These are phyloP conservation scores for Peucedramus taeniatus DNA, from an alignment of 2,113 vertebrate genomes.

Conservation along the genomic window DNA sequence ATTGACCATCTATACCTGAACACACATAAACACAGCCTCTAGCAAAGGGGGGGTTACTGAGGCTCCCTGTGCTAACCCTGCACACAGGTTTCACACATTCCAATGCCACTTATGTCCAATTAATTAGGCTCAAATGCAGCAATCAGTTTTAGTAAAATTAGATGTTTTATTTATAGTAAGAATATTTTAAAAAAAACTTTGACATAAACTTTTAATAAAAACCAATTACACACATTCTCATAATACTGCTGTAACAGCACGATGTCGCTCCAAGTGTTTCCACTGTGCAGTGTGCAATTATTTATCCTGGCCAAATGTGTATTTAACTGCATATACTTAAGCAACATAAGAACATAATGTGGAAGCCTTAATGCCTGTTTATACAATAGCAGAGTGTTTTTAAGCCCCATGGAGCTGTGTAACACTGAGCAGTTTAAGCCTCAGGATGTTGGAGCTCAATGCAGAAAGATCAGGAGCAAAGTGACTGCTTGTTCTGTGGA, in stretches of 20 bases:
- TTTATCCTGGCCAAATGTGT: not conserved
- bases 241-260: not conserved
- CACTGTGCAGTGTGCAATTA: not conserved
- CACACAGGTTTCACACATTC: not conserved
- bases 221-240: not conserved
- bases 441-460: not conserved
- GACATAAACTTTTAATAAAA: conserved; percentile 20
- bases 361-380: not conserved
- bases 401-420: not conserved
- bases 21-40: not conserved
- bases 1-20: conserved; percentile 38
- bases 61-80: not conserved
- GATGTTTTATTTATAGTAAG: not conserved
- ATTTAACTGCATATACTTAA: not conserved
- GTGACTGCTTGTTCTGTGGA: not conserved
- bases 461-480: not conserved
- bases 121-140: not conserved
- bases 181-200: not conserved
- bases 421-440: not conserved
- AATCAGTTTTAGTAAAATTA: not conserved
- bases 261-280: not conserved
- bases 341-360: not conserved
- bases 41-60: not conserved
- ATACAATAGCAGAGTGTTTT: not conserved
- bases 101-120: not conserved